Conservation (phyloP, 2,888 invertebrate species). For the Cataglyphis albicans region DNA sequence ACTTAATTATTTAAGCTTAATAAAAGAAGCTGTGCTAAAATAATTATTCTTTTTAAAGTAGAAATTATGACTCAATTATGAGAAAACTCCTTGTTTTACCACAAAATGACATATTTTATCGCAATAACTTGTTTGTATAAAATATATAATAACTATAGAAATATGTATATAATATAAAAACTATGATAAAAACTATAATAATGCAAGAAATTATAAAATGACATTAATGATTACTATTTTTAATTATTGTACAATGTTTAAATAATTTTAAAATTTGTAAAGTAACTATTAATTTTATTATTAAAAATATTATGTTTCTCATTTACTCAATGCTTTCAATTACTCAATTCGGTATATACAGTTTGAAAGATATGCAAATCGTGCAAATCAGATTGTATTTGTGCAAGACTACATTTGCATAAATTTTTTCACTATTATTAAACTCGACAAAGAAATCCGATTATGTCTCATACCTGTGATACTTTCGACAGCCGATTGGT, state of each 20-base stretch:
- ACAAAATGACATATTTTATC: background rate
- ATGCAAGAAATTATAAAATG: constrained; percentile 9
- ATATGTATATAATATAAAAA: constrained; percentile 1
- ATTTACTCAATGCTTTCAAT: background rate
- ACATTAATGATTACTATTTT: background rate
- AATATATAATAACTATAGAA: background rate
- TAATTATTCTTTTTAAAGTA: background rate
- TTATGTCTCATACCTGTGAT: constrained; percentile 26
- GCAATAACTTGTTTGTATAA: background rate
- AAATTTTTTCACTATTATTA: constrained; percentile 41
- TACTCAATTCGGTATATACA: background rate
- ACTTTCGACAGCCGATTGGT: constrained; percentile 55
- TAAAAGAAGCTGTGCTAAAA: background rate
- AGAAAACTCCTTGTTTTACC: background rate
- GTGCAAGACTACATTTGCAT: constrained; percentile 43
- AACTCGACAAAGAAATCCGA: constrained; percentile 35
- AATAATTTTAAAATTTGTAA: background rate
- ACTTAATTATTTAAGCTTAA: background rate
- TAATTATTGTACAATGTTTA: background rate
- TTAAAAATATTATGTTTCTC: background rate
- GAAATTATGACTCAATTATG: background rate
- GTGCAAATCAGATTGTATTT: constrained; percentile 8
- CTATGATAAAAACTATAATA: background rate
- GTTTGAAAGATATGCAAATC: constrained; percentile 11
- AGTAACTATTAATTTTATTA: background rate